Conservation (phyloP, 2,113 vertebrate genomes). For the Glareola pratincola region DNA sequence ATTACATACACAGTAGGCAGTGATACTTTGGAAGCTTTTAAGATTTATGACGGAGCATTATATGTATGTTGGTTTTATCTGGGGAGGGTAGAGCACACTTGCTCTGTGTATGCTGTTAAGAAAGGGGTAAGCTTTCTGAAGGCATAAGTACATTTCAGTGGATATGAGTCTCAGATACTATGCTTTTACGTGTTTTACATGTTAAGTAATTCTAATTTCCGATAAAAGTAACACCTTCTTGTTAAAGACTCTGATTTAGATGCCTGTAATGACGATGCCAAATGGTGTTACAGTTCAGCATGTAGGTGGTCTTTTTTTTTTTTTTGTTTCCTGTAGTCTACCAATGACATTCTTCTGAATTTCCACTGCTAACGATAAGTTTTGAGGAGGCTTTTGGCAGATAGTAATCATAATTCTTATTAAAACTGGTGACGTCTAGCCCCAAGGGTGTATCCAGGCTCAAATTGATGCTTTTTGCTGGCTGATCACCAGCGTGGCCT, state of each 20-base stretch:
- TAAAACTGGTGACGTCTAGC: slow-evolving; percentile 82
- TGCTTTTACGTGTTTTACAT: not conserved
- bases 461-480: slow-evolving; percentile 85
- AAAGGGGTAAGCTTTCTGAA: not conserved
- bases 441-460: slow-evolving; percentile 81
- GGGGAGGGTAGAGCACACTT: not conserved
- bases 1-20: not conserved
- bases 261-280: not conserved
- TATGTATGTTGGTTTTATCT: not conserved
- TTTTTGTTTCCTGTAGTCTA: not conserved
- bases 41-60: not conserved
- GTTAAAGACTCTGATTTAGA: not conserved
- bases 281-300: slow-evolving; percentile 31
- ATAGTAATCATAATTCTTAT: slow-evolving; percentile 86
- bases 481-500: slow-evolving; percentile 84
- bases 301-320: slow-evolving; percentile 27
- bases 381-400: slow-evolving; percentile 77
- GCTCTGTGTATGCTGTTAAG: not conserved
- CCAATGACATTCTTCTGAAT: slow-evolving; percentile 60
- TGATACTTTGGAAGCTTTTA: not conserved
- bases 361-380: slow-evolving; percentile 67
- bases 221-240: not conserved
- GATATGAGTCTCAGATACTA: not conserved
- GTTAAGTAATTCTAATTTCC: not conserved
- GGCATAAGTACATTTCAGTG: not conserved